Conservation (phyloP, 2,888 invertebrate species). For the Drosophila hamatofila region DNA sequence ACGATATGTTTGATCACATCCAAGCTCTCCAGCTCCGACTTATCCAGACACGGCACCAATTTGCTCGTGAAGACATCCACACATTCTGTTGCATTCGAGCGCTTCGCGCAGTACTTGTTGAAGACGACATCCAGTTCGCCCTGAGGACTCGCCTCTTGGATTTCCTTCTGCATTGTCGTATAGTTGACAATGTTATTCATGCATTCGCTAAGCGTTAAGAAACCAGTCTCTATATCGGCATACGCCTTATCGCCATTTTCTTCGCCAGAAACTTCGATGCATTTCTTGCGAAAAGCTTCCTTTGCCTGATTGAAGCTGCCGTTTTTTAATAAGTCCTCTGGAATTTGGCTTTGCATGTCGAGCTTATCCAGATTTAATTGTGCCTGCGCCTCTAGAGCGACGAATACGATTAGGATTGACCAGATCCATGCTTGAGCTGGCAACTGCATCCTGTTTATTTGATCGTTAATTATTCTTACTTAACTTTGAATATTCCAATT, state of each 20-base stretch:
- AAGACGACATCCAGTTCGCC: slow-evolving; percentile 90
- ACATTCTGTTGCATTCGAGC: slow-evolving; percentile 86
- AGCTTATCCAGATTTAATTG: slow-evolving; percentile 56
- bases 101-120: slow-evolving; percentile 90
- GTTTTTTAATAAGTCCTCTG: slow-evolving; percentile 77
- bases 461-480: slow-evolving; percentile 27
- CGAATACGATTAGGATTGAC: slow-evolving; percentile 25
- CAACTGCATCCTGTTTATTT: slow-evolving; percentile 40
- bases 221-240: slow-evolving; percentile 86
- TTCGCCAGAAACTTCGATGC: slow-evolving; percentile 88
- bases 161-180: slow-evolving; percentile 87
- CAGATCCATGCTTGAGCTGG: slow-evolving; percentile 28
- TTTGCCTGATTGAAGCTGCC: slow-evolving; percentile 85
- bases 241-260: slow-evolving; percentile 86
- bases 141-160: slow-evolving; percentile 89
- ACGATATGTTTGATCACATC: slow-evolving; percentile 89
- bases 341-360: slow-evolving; percentile 74
- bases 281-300: slow-evolving; percentile 88
- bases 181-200: slow-evolving; percentile 87
- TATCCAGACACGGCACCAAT: slow-evolving; percentile 88
- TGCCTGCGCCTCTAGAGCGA: slow-evolving; percentile 27
- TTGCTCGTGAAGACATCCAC: slow-evolving; percentile 87
- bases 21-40: slow-evolving; percentile 88
- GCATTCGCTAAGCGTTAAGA: slow-evolving; percentile 86
- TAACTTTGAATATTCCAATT: slow-evolving; percentile 12